Conservation (phyloP, 2,888 invertebrate genomes). For the Amphimallon solstitiale region DNA sequence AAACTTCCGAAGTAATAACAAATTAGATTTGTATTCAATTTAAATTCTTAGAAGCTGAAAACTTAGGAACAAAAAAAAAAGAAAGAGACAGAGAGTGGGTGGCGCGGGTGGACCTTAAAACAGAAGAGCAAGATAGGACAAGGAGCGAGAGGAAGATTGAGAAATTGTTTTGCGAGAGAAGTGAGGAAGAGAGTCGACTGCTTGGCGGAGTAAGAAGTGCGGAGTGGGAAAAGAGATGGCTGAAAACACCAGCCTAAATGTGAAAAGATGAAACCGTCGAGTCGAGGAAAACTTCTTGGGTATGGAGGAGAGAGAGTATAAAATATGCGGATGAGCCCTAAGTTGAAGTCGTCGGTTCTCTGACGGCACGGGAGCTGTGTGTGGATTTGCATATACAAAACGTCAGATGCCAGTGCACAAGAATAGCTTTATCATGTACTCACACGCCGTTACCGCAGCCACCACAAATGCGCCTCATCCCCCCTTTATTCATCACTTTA, state of each 20-base stretch:
- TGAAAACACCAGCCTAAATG: slow-evolving; percentile 10
- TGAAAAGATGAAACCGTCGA: slow-evolving; percentile 34
- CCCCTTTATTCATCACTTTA: slow-evolving; percentile 29
- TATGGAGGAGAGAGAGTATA: slow-evolving; percentile 45
- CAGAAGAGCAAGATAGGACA: slow-evolving; percentile 23
- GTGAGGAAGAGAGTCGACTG: too few relatives aligned
- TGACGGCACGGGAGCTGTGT: slow-evolving; percentile 44
- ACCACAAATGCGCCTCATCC: slow-evolving; percentile 22
- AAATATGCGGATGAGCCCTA: slow-evolving; percentile 51
- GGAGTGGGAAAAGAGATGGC: slow-evolving; percentile 19
- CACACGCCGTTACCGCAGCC: slow-evolving; percentile 44
- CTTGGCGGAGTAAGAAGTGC: slow-evolving; percentile 18
- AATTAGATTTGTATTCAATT: slow-evolving; percentile 52
- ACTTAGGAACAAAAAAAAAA: slow-evolving; percentile 42
- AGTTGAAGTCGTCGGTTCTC: slow-evolving; percentile 44
- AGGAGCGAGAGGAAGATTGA: slow-evolving; percentile 9
- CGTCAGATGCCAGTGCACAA: slow-evolving; percentile 49
- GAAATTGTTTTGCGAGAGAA: slow-evolving; percentile 10
- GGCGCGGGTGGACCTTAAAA: slow-evolving; percentile 3
- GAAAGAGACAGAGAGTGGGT: not conserved
- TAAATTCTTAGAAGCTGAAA: slow-evolving; percentile 46
- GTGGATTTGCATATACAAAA: slow-evolving; percentile 52
- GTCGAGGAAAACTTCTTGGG: slow-evolving; percentile 15
- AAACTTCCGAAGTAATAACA: slow-evolving; percentile 42
- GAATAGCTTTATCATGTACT: slow-evolving; percentile 50